Evolutionary conservation across 2,888 invertebrate genomes (phyloP).

Genomic region (Petrophora chlorosata): DNA sequence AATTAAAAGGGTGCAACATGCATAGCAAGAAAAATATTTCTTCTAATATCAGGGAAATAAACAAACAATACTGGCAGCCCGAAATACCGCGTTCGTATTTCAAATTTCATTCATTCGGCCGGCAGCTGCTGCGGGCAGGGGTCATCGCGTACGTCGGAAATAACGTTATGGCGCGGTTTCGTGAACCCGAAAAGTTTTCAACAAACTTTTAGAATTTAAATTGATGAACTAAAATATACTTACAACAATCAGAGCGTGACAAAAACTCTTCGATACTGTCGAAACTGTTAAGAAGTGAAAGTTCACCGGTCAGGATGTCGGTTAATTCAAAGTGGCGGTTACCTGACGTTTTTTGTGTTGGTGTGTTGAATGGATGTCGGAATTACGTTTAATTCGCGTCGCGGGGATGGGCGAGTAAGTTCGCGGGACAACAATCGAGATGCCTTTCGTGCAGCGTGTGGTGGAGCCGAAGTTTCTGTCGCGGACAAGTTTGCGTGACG

Average conservation of each 20-base stretch:
- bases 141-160: constrained; percentile 34
- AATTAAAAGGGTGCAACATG: no score
- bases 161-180: constrained; percentile 74
- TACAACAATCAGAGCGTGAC: constrained; percentile 38
- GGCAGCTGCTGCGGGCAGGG: constrained; percentile 52
- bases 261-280: constrained; percentile 46
- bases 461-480: constrained; percentile 92
- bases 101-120: constrained; percentile 62
- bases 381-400: constrained; percentile 75
- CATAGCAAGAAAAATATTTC: no score
- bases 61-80: constrained; percentile 52
- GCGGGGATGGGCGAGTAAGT: constrained; percentile 76
- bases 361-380: constrained; percentile 79
- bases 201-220: constrained; percentile 65
- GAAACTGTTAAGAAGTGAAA: constrained; percentile 62
- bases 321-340: constrained; percentile 84
- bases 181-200: constrained; percentile 69
- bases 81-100: constrained; percentile 44
- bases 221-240: constrained; percentile 53
- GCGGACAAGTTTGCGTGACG: constrained; percentile 85
- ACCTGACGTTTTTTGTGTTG: constrained; percentile 83
- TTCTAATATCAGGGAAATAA: constrained; percentile 18
- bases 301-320: constrained; percentile 79
- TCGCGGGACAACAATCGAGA: constrained; percentile 76
- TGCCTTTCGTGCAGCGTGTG: constrained; percentile 94